These are phyloP conservation scores for Phytoseiulus persimilis DNA, from an alignment of 2,888 invertebrate species.

Conservation along the genomic window DNA sequence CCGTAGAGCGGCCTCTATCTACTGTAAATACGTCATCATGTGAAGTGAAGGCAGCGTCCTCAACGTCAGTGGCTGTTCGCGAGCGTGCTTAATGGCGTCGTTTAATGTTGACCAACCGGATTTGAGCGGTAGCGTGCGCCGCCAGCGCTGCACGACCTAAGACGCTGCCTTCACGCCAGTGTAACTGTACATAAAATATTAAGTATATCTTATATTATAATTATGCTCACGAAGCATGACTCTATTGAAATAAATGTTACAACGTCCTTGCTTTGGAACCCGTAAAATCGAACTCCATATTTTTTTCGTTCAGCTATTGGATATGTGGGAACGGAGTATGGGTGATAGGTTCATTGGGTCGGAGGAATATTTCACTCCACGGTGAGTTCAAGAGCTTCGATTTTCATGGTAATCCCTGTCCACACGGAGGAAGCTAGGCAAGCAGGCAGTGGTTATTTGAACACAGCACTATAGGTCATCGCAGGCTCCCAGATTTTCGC, in stretches of 20 bases:
- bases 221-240: slow-evolving; percentile 38
- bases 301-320: background rate
- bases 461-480: too few relatives aligned
- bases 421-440: too few relatives aligned
- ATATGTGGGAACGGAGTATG: background rate
- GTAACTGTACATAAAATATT: slow-evolving; percentile 37
- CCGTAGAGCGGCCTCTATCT: background rate
- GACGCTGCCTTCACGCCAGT: slow-evolving; percentile 22
- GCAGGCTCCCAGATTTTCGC: too few relatives aligned
- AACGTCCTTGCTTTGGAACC: slow-evolving; percentile 39
- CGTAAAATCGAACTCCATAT: background rate
- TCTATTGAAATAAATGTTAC: slow-evolving; percentile 38
- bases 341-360: too few relatives aligned
- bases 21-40: slow-evolving; percentile 5
- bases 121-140: background rate
- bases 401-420: too few relatives aligned
- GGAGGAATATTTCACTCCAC: too few relatives aligned
- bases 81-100: background rate
- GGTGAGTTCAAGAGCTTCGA: too few relatives aligned
- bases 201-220: slow-evolving; percentile 21
- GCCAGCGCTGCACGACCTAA: background rate
- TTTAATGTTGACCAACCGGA: background rate
- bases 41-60: background rate
- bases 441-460: too few relatives aligned
- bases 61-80: background rate